These are phyloP conservation scores for Microhierax caerulescens DNA, from an alignment of 2,797 vertebrate genomes.

Conservation along the genomic window DNA sequence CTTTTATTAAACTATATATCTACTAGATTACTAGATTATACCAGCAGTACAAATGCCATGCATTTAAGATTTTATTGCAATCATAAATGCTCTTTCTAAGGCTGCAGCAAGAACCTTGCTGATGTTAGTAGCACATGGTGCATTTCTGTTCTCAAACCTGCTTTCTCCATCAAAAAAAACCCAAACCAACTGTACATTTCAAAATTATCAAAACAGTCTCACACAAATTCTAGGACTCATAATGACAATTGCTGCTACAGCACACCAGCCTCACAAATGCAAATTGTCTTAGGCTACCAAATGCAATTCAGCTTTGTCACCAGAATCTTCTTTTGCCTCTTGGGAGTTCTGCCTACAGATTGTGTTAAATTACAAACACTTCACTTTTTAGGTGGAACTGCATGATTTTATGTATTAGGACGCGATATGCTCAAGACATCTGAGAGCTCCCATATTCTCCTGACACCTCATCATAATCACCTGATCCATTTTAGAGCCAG, in stretches of 20 bases:
- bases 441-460: neutral
- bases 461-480: neutral
- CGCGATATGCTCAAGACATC: neutral
- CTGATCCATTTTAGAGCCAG: neutral
- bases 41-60: neutral
- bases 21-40: neutral
- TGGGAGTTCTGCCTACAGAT: neutral
- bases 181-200: too few relatives aligned
- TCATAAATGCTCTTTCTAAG: neutral
- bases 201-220: neutral
- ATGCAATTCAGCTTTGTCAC: neutral
- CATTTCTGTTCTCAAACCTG: neutral
- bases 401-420: constrained; percentile 5
- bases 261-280: neutral
- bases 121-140: neutral
- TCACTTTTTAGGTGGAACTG: neutral
- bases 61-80: neutral
- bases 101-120: neutral
- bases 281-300: neutral
- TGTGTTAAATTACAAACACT: neutral
- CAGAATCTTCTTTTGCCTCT: neutral
- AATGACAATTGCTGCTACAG: neutral
- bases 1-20: neutral
- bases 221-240: neutral
- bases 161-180: neutral